Evolutionary conservation across 2,113 vertebrate species (phyloP).

Genomic region (Apistogramma diplotaenia): DNA sequence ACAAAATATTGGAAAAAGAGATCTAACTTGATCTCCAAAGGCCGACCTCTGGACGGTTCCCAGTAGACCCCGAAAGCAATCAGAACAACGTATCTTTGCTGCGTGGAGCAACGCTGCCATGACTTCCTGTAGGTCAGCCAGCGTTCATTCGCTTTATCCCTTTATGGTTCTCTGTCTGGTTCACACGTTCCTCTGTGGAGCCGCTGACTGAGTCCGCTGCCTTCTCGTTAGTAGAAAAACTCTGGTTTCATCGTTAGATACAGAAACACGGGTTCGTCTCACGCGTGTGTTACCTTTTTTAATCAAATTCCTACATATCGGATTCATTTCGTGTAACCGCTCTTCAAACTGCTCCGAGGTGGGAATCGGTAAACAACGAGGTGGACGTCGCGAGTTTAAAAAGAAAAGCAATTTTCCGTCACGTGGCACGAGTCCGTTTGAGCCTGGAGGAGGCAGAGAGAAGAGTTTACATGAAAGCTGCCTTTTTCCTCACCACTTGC

Average conservation of each 20-base stretch:
- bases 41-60: not conserved
- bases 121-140: not conserved
- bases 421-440: not conserved
- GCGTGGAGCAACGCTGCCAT: not conserved
- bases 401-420: not conserved
- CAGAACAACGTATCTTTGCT: not conserved
- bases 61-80: not conserved
- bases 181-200: not conserved
- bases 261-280: accelerated
- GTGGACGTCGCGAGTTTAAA: not conserved
- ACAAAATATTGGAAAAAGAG: not conserved
- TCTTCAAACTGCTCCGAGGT: not conserved
- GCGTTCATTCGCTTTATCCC: not conserved
- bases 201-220: not conserved
- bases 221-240: not conserved
- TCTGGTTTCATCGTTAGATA: not conserved
- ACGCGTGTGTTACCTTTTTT: not conserved
- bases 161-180: not conserved
- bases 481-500: slow-evolving; percentile 6
- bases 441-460: slow-evolving; percentile 1
- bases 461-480: slow-evolving; percentile 18
- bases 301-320: accelerated
- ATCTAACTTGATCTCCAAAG: not conserved
- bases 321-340: not conserved
- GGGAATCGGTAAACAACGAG: not conserved